These are phyloP conservation scores for Tetropium fuscum DNA, from an alignment of 2,888 invertebrate genomes.

Conservation along the genomic window DNA sequence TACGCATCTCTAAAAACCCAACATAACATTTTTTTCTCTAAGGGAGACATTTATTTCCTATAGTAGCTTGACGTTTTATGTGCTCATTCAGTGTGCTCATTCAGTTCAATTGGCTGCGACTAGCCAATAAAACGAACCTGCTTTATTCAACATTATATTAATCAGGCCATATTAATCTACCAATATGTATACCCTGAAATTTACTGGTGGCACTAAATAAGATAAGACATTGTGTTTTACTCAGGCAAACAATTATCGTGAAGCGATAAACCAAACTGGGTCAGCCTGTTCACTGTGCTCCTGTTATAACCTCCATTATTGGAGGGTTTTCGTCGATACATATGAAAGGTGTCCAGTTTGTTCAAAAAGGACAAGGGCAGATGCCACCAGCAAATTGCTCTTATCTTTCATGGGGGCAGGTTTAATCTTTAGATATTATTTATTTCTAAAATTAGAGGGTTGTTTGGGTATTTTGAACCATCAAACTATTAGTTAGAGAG, in stretches of 20 bases:
- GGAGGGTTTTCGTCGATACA: slow-evolving; percentile 4
- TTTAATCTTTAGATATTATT: too few relatives aligned
- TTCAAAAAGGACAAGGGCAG: not conserved
- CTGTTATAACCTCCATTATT: slow-evolving; percentile 16
- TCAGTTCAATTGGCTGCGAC: too few relatives aligned
- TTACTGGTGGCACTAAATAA: slow-evolving; percentile 13
- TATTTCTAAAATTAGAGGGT: too few relatives aligned
- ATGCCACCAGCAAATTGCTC: not conserved
- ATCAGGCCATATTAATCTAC: slow-evolving; percentile 14
- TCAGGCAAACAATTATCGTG: slow-evolving; percentile 24
- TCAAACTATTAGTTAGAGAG: too few relatives aligned
- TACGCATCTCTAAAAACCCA: too few relatives aligned
- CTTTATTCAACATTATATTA: slow-evolving; percentile 19
- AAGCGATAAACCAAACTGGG: slow-evolving; percentile 16
- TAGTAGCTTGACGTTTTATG: not conserved
- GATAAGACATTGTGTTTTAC: slow-evolving; percentile 21
- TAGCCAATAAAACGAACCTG: slow-evolving; percentile 10
- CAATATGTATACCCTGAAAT: slow-evolving; percentile 17
- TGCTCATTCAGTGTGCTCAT: not conserved
- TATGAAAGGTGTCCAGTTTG: slow-evolving; percentile 1
- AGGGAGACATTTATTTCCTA: not conserved
- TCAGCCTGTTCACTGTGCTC: slow-evolving; percentile 24
- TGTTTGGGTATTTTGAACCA: too few relatives aligned
- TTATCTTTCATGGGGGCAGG: too few relatives aligned
- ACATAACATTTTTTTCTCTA: not conserved